Evolutionary conservation across 2,888 invertebrate genomes (phyloP).

Genomic region (Heliconius sara): DNA sequence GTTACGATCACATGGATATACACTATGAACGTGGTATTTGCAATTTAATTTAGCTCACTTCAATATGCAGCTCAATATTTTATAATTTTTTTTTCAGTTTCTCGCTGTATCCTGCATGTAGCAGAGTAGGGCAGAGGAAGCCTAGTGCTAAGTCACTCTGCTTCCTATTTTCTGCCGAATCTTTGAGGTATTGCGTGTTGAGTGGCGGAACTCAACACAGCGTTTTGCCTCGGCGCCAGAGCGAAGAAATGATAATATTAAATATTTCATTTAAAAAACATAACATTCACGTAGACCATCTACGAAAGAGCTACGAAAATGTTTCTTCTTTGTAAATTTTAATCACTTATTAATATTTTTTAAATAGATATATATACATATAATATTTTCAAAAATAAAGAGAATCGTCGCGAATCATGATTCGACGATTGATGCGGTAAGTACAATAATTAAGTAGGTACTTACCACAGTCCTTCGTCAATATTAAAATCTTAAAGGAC

Average conservation of each 20-base stretch:
- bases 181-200: not conserved
- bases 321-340: not conserved
- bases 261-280: not conserved
- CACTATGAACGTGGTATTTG: not conserved
- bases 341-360: too few relatives aligned
- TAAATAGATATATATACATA: too few relatives aligned
- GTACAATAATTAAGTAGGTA: not conserved
- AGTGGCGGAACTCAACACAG: not conserved
- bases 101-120: too few relatives aligned
- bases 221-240: not conserved
- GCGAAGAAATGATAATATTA: not conserved
- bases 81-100: not conserved
- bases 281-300: constrained; percentile 22
- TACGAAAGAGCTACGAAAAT: constrained; percentile 23
- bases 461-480: not conserved
- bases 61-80: not conserved
- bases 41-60: constrained; percentile 1
- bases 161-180: too few relatives aligned
- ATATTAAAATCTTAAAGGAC: not conserved
- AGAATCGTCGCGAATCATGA: too few relatives aligned
- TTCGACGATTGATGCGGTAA: not conserved
- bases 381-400: too few relatives aligned
- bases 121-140: too few relatives aligned
- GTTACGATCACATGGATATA: not conserved
- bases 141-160: too few relatives aligned